phyloP scores from a whole-genome alignment of 2,797 vertebrate species.

The Sebastes elongatus region DNA sequence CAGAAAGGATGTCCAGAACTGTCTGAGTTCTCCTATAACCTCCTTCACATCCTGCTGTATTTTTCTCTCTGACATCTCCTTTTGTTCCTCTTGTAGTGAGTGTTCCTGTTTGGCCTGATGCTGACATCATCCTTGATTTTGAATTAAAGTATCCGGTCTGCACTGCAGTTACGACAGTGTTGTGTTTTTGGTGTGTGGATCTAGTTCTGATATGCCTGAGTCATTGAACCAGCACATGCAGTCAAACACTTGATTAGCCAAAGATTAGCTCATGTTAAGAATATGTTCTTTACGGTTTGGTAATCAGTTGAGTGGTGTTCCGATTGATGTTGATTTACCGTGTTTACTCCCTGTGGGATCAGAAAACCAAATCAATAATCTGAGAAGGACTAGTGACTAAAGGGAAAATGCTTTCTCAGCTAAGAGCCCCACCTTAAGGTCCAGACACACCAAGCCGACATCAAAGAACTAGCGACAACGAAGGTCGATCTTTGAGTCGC shows the following conservation, averaged over 20 bases:
- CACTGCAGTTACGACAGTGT: too few species aligned
- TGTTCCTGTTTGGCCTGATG: too few species aligned
- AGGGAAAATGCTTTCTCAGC: neutral
- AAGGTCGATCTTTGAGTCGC: too few species aligned
- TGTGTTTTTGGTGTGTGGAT: too few species aligned
- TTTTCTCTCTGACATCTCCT: neutral
- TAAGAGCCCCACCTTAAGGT: neutral
- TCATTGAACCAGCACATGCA: too few species aligned
- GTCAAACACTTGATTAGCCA: neutral
- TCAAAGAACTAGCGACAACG: too few species aligned
- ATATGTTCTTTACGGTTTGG: neutral
- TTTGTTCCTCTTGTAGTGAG: too few species aligned
- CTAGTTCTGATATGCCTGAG: too few species aligned
- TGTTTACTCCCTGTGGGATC: neutral
- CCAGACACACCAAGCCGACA: too few species aligned
- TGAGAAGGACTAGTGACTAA: neutral
- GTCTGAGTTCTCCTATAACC: neutral
- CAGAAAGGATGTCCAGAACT: neutral
- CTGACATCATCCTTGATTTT: too few species aligned
- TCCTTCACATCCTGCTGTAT: neutral
- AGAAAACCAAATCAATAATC: neutral
- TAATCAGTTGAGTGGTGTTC: neutral
- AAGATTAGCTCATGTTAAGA: neutral
- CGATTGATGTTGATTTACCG: neutral
- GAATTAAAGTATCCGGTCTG: too few species aligned